A percentile compares a stretch with the other conserved stretches of the same genome.
These are phyloP conservation scores for Hemithea aestivaria DNA, from an alignment of 2,888 invertebrate species.

Conservation along the genomic window DNA sequence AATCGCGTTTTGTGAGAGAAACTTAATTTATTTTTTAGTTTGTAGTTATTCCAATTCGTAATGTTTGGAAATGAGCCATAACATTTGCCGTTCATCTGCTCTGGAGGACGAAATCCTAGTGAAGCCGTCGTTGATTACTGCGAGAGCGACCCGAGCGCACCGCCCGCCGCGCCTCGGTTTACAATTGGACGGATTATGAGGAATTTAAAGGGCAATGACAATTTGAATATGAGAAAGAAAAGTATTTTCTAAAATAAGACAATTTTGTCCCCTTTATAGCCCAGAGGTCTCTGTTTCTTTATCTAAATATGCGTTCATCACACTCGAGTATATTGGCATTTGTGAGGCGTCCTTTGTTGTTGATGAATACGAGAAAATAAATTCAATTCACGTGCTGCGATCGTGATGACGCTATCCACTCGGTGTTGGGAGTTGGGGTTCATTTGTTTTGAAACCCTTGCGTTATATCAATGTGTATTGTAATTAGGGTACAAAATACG, in stretches of 20 bases:
- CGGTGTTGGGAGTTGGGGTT: background rate
- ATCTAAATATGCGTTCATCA: constrained; percentile 13
- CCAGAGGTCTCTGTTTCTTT: constrained; percentile 11
- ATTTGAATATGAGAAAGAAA: constrained; percentile 74
- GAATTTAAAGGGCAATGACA: constrained; percentile 75
- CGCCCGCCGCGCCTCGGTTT: constrained; percentile 62
- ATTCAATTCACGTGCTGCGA: constrained; percentile 27
- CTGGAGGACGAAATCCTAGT: constrained; percentile 65
- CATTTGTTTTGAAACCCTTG: constrained; percentile 6
- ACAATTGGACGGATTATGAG: constrained; percentile 78
- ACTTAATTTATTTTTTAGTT: constrained; percentile 12
- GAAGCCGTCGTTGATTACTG: constrained; percentile 75
- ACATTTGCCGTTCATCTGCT: constrained; percentile 50
- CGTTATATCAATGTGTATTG: constrained; percentile 4
- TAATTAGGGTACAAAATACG: constrained; percentile 18
- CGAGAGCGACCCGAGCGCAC: constrained; percentile 60
- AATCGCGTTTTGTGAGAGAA: constrained; percentile 12
- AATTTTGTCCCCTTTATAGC: constrained; percentile 38
- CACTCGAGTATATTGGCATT: constrained; percentile 3
- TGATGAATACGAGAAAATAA: constrained; percentile 39
- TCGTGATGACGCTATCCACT: constrained; percentile 4
- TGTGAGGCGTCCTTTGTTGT: constrained; percentile 42
- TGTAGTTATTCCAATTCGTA: constrained; percentile 8
- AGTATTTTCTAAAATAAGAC: constrained; percentile 59
- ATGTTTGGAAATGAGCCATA: constrained; percentile 42